Conservation (phyloP, 2,113 vertebrate genomes). For the Nicator chloris region DNA sequence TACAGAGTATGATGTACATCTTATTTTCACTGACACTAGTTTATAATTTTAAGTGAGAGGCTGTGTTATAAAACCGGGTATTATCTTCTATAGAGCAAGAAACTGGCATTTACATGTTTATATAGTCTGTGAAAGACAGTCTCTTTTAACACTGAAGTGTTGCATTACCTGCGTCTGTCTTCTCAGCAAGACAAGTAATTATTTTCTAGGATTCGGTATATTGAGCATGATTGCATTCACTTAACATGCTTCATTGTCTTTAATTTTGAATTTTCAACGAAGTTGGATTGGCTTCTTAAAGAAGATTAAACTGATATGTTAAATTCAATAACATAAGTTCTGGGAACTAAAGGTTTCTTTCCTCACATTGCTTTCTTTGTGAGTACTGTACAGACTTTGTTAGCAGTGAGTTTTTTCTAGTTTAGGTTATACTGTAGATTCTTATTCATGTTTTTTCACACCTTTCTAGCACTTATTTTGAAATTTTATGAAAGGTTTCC, state of each 20-base stretch:
- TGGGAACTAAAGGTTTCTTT: not conserved
- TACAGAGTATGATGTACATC: not conserved
- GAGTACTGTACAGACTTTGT: not conserved
- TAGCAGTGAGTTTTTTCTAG: not conserved
- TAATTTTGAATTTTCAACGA: constrained; percentile 7
- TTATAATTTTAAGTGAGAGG: not conserved
- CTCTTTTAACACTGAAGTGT: not conserved
- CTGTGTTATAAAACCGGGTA: not conserved
- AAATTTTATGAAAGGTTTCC: not conserved
- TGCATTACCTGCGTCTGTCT: not conserved
- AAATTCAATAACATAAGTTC: not conserved
- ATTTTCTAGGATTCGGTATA: not conserved
- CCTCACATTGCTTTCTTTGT: not conserved
- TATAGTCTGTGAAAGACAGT: not conserved
- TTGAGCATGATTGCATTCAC: not conserved
- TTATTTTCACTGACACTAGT: not conserved
- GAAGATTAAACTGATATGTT: not conserved
- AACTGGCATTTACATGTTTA: not conserved
- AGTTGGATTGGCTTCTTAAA: not conserved
- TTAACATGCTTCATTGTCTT: constrained; percentile 30
- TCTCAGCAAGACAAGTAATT: constrained; percentile 29
- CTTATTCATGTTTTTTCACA: not conserved
- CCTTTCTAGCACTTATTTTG: not conserved
- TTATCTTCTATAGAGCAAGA: not conserved
- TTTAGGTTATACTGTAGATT: not conserved